Evolutionary conservation across 2,113 vertebrate genomes (phyloP), one percentile per base, ranked within the genome.

Genomic region (Tachysurus vachellii): DNA sequence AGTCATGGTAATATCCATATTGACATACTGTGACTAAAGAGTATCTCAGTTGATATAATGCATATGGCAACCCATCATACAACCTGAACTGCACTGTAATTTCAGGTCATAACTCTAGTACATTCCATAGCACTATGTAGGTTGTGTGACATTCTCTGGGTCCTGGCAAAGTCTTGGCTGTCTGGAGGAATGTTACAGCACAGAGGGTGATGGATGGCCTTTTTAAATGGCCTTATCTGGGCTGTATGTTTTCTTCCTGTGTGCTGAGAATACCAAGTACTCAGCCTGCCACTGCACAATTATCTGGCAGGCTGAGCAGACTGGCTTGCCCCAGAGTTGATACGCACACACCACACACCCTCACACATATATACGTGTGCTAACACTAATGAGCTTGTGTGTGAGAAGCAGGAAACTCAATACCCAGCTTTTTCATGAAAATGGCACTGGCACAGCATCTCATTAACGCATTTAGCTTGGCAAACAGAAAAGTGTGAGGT

Each of bases 221-320:
- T 80, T 85, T 90, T 83, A 89, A 88, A 36, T 85, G 75, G 89
- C 88, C 89, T 89, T 92, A 91, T 92, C 90, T 89, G 91, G 36
- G 87, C 89, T 90, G 90, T 93, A 90, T 95, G 91, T 92, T 93
- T 93, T 93, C 87, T 87, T 77, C 80, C 12, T 73, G 17, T 92
- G 92, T 93, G 94, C 89, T 86, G 89, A 91, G 94, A 95, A 95
- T 95, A 94, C 90, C 91, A 94, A 95, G 92, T 91, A 89, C 89
- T 85, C 87, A 84, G 82, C 88, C 88, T 88, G 89, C 92, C 91
- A 89, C 91, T 86, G 90, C 92, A 90, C 92, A 94, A 95, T 94
- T 94, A 94, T 92, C 71, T 89, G 91, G 82, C 91, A 89, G 91
- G 89, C 92, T 90, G 92, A 85, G 86, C 80, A 86, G 76, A 87